A percentile compares a stretch with the other conserved stretches of the same genome.
phyloP scores from a whole-genome alignment of 2,113 vertebrate species.

The Hippoglossus stenolepis region DNA sequence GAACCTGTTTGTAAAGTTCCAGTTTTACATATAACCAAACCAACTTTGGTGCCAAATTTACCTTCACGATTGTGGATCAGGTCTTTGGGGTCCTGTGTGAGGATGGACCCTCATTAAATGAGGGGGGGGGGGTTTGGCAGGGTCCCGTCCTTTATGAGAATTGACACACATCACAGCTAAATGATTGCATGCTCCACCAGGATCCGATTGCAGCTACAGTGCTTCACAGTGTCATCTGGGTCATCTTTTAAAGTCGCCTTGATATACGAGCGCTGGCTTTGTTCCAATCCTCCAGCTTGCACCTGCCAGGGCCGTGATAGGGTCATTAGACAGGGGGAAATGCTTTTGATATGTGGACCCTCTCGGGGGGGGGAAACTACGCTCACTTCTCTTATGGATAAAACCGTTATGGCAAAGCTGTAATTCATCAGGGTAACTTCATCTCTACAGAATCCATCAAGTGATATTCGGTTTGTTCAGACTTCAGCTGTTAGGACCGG shows the following conservation, averaged over 20 bases:
- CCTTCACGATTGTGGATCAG: no score
- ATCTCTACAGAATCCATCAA: no score
- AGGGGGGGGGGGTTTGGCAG: neutral
- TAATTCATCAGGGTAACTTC: no score
- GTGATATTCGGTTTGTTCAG: no score
- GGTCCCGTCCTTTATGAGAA: constrained; percentile 33
- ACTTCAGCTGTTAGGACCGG: no score
- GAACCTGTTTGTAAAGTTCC: no score
- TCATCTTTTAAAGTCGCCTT: constrained; percentile 64
- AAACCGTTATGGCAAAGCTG: no score
- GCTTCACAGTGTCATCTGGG: constrained; percentile 59
- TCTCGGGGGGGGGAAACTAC: neutral
- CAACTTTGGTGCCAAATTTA: no score
- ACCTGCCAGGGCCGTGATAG: constrained; percentile 62
- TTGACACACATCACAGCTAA: constrained; percentile 38
- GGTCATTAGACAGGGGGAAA: constrained; percentile 52
- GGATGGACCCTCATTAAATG: no score
- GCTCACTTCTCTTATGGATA: neutral
- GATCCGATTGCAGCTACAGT: constrained; percentile 60
- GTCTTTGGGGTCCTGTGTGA: no score
- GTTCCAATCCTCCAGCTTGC: constrained; percentile 59
- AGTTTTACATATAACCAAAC: no score
- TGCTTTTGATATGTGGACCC: constrained; percentile 58
- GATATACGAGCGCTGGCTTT: constrained; percentile 72
- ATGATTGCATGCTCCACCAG: constrained; percentile 27